Evolutionary conservation across 2,888 invertebrate genomes (phyloP).

Genomic region (Lasioglossum villosulum): DNA sequence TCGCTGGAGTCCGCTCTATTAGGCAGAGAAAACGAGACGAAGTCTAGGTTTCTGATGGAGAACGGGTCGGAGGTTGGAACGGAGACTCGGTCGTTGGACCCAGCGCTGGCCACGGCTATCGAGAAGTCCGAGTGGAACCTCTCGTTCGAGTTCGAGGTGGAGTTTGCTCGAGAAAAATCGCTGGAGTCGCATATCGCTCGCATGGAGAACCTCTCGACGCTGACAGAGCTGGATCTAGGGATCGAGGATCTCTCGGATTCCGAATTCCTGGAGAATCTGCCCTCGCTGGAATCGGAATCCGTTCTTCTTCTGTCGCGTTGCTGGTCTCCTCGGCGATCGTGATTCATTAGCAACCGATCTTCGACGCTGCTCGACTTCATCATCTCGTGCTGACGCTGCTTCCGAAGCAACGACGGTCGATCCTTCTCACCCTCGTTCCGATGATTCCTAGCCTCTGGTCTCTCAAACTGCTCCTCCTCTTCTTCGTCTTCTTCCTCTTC

Average conservation of each 20-base stretch:
- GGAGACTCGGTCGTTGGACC: slow-evolving; percentile 83
- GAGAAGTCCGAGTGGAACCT: slow-evolving; percentile 83
- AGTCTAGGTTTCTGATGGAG: slow-evolving; percentile 81
- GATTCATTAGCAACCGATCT: slow-evolving; percentile 78
- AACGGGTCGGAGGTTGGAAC: slow-evolving; percentile 82
- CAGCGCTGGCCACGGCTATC: slow-evolving; percentile 82
- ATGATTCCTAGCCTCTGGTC: slow-evolving; percentile 29
- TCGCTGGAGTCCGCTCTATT: slow-evolving; percentile 76
- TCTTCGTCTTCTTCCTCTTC: slow-evolving; percentile 1
- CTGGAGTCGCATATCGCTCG: slow-evolving; percentile 83
- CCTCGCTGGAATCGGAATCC: slow-evolving; percentile 80
- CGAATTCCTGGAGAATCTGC: slow-evolving; percentile 79
- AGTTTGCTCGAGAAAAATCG: slow-evolving; percentile 82
- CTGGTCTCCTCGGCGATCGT: slow-evolving; percentile 47
- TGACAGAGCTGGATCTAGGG: slow-evolving; percentile 81
- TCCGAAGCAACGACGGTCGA: slow-evolving; percentile 61
- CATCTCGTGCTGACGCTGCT: slow-evolving; percentile 78
- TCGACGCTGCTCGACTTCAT: slow-evolving; percentile 81
- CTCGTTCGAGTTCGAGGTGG: slow-evolving; percentile 83
- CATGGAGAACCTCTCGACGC: slow-evolving; percentile 82
- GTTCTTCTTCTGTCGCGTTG: slow-evolving; percentile 66
- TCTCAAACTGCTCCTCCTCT: slow-evolving; percentile 55
- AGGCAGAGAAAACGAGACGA: slow-evolving; percentile 78
- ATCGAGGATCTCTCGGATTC: slow-evolving; percentile 82
- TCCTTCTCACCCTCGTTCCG: slow-evolving; percentile 68